phyloP scores from a whole-genome alignment of 1,140 invertebrate genomes.

The Cotesia glomerata region DNA sequence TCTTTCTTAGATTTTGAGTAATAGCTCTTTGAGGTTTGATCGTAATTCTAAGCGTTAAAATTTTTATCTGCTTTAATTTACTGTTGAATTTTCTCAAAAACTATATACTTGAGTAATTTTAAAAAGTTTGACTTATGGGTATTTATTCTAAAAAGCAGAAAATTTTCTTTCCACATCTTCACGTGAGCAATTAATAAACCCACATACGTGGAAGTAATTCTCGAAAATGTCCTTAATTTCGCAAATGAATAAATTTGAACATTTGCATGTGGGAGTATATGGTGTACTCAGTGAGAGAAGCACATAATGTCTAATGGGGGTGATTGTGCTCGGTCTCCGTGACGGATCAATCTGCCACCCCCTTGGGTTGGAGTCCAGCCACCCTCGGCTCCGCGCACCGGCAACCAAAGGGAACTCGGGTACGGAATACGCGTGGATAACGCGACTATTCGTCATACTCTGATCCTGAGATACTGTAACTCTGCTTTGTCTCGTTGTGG shows the following conservation, averaged over 20 bases:
- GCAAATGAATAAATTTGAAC: background rate
- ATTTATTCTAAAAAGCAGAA: too few relatives aligned
- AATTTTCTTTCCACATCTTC: too few relatives aligned
- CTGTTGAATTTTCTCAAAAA: too few relatives aligned
- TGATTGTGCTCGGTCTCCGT: conserved; percentile 61
- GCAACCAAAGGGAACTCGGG: conserved; percentile 28
- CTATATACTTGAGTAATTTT: too few relatives aligned
- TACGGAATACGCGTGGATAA: conserved; percentile 32
- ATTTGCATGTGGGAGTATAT: conserved; percentile 24
- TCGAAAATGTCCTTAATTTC: background rate
- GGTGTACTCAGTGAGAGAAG: conserved; percentile 42
- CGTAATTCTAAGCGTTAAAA: too few relatives aligned
- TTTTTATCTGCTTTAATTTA: too few relatives aligned
- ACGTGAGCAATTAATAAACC: too few relatives aligned
- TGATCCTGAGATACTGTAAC: conserved; percentile 6
- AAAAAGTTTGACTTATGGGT: too few relatives aligned
- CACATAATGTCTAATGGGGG: conserved; percentile 63
- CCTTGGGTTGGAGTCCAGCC: conserved; percentile 37
- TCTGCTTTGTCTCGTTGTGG: background rate
- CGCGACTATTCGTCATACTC: conserved; percentile 33
- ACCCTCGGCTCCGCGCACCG: conserved; percentile 19
- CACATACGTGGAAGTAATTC: background rate
- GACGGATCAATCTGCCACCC: conserved; percentile 64
- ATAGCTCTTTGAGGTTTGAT: too few relatives aligned
- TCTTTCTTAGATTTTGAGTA: too few relatives aligned